phyloP scores from a whole-genome alignment of 1,140 invertebrate genomes.

The Nephila pilipes region DNA sequence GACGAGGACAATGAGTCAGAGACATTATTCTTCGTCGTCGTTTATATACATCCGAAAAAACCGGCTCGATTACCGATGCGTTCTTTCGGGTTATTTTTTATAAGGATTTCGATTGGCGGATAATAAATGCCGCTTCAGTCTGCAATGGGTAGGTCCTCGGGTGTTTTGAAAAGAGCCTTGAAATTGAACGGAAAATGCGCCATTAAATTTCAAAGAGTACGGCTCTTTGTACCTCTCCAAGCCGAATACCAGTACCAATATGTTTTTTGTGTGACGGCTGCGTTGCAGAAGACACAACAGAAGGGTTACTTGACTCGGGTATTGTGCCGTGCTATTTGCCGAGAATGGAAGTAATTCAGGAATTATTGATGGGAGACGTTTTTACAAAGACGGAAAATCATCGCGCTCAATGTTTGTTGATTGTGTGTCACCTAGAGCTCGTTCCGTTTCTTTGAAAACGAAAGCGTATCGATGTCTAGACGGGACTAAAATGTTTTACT shows the following conservation, averaged over 20 bases:
- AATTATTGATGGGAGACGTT: no score
- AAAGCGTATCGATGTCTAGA: no score
- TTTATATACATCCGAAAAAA: conserved; percentile 41
- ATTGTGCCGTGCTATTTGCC: no score
- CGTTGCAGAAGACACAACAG: neutral
- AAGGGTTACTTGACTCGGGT: no score
- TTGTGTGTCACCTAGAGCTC: no score
- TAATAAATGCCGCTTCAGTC: conserved; percentile 26
- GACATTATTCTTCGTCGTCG: conserved; percentile 58
- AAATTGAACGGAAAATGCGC: conserved; percentile 20
- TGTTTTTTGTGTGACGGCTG: neutral
- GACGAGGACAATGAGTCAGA: conserved; percentile 40
- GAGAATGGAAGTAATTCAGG: no score
- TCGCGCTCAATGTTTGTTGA: no score
- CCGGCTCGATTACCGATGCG: conserved; percentile 60
- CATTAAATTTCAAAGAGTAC: conserved; percentile 18
- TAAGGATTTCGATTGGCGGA: neutral
- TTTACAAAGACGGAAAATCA: no score
- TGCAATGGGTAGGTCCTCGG: conserved; percentile 8
- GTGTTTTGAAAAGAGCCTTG: neutral
- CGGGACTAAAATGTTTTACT: no score
- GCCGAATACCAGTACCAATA: neutral
- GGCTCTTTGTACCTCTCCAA: neutral
- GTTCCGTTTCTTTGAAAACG: no score
- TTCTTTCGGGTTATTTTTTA: neutral